phyloP scores from a whole-genome alignment of 92 coral and sea anemone genomes.

The Phymanthus crucifer region DNA sequence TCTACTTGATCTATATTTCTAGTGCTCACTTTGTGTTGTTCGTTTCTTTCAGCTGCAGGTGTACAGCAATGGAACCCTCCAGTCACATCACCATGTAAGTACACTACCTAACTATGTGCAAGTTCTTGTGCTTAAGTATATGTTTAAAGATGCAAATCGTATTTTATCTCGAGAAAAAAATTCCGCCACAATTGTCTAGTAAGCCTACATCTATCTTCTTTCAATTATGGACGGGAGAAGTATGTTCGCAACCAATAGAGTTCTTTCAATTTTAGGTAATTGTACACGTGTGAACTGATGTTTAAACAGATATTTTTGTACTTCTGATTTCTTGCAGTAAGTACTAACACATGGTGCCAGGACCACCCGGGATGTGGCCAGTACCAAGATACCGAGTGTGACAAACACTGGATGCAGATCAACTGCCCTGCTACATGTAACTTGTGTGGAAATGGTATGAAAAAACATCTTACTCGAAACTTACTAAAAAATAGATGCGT shows the following conservation, averaged over 20 bases:
- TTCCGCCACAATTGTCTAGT: too few species aligned
- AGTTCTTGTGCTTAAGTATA: too few species aligned
- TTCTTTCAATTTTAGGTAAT: too few species aligned
- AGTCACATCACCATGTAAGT: background rate
- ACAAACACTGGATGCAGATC: conserved; percentile 67
- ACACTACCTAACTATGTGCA: background rate
- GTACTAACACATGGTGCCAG: conserved; percentile 54
- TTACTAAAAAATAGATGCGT: too few species aligned
- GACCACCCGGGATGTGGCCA: conserved; percentile 74
- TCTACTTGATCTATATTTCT: background rate
- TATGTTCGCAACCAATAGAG: too few species aligned
- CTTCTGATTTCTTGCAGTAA: background rate
- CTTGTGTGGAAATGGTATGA: conserved; percentile 42
- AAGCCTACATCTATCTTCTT: too few species aligned
- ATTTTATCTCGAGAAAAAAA: too few species aligned
- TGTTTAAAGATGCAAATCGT: too few species aligned
- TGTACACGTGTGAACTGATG: too few species aligned
- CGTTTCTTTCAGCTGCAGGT: background rate
- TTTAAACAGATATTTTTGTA: too few species aligned
- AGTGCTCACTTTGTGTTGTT: background rate
- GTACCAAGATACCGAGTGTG: conserved; percentile 51
- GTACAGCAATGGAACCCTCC: background rate
- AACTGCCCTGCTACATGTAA: conserved; percentile 82
- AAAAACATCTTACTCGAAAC: too few species aligned
- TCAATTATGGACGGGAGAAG: too few species aligned